phyloP scores from a whole-genome alignment of 2,113 vertebrate species.

The Crotalus horridus region DNA sequence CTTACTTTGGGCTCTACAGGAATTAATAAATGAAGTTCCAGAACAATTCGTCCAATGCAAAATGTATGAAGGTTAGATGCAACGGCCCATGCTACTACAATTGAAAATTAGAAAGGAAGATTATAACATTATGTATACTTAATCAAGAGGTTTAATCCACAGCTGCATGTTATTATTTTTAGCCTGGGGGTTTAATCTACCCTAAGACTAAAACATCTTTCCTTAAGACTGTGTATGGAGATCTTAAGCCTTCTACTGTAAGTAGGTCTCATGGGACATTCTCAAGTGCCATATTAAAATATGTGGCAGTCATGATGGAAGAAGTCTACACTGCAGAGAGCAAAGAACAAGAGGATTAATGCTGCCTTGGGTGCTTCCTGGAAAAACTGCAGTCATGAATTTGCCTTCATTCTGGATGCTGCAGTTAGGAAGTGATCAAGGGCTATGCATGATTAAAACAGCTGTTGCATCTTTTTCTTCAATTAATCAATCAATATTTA shows the following conservation, averaged over 20 bases:
- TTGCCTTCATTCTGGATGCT: conserved; percentile 24
- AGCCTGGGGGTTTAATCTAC: conserved; percentile 8
- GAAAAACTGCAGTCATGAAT: conserved; percentile 33
- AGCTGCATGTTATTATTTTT: conserved; percentile 10
- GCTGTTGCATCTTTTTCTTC: conserved; percentile 22
- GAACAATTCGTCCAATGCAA: not conserved
- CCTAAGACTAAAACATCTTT: not conserved
- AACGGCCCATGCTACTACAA: conserved; percentile 13
- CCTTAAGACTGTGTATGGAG: conserved; percentile 8
- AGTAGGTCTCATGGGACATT: conserved; percentile 5
- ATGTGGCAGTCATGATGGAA: conserved; percentile 1
- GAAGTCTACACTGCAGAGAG: not conserved
- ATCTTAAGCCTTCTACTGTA: not conserved
- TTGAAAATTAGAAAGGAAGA: conserved; percentile 20
- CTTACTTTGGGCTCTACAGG: not conserved
- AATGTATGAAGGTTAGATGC: not conserved
- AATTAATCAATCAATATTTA: not conserved
- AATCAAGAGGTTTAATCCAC: conserved; percentile 29
- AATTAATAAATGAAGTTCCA: not conserved
- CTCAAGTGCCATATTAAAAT: not conserved
- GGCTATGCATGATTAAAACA: conserved; percentile 25
- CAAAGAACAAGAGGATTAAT: conserved; percentile 32
- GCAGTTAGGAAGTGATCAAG: not conserved
- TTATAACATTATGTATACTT: conserved; percentile 27
- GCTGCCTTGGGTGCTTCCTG: conserved; percentile 37